These are phyloP conservation scores for Pseudomyrmex cubaensis DNA, from an alignment of 1,140 invertebrate species.

Conservation along the genomic window DNA sequence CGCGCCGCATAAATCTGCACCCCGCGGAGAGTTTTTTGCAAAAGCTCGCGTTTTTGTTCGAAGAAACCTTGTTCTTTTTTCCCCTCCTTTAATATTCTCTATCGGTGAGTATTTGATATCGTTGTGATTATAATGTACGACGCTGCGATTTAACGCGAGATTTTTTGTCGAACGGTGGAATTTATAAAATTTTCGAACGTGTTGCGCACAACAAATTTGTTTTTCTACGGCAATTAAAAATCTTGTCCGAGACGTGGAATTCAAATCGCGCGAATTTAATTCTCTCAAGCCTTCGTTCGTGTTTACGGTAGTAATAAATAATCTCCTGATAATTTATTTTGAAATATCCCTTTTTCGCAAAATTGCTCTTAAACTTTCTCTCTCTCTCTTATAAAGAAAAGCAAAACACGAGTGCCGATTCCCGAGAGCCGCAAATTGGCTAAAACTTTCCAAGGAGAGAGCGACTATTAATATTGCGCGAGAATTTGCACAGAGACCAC, in stretches of 20 bases:
- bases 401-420: not conserved
- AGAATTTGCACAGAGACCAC: constrained; percentile 51
- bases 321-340: not conserved
- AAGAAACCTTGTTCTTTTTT: not conserved
- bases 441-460: constrained; percentile 35
- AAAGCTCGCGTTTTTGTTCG: not conserved
- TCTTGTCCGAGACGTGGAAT: not conserved
- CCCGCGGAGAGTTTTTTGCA: not conserved
- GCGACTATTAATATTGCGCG: constrained; percentile 49
- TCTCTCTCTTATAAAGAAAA: not conserved
- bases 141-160: too few relatives aligned
- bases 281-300: not conserved
- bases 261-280: not conserved
- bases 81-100: too few relatives aligned
- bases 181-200: too few relatives aligned
- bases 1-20: too few relatives aligned
- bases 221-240: too few relatives aligned
- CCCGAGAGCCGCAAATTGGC: constrained; percentile 46
- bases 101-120: too few relatives aligned
- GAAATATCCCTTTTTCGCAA: constrained; percentile 10
- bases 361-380: not conserved
- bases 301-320: not conserved
- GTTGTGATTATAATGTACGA: too few relatives aligned
- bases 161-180: too few relatives aligned
- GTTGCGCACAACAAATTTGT: too few relatives aligned